A percentile compares a stretch with the other conserved stretches of the same genome.
These are phyloP conservation scores for Leptobrachium leishanense DNA, from an alignment of 2,113 vertebrate genomes.

Conservation along the genomic window DNA sequence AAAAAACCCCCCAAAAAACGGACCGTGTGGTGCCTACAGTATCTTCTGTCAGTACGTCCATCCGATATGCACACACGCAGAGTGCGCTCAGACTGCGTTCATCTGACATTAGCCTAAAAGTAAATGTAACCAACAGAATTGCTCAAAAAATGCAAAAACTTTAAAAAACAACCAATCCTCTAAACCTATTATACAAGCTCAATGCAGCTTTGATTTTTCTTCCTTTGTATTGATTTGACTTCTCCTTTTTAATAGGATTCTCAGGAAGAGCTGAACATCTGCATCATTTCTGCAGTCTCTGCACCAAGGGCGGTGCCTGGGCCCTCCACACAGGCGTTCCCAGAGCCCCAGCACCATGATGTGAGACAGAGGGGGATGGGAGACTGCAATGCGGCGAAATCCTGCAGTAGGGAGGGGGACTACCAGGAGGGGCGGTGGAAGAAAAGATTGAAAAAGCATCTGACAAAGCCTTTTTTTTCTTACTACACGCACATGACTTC, in stretches of 20 bases:
- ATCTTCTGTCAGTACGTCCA: too few relatives aligned
- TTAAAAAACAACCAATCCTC: too few relatives aligned
- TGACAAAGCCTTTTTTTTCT: neutral
- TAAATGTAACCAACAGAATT: too few relatives aligned
- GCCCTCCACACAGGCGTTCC: slow-evolving; percentile 6
- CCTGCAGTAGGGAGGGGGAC: slow-evolving; percentile 6
- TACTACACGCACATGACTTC: neutral
- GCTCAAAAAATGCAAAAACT: too few relatives aligned
- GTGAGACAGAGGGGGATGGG: slow-evolving; percentile 19
- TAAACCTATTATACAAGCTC: too few relatives aligned
- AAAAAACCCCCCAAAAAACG: too few relatives aligned
- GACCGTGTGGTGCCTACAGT: too few relatives aligned
- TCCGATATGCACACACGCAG: too few relatives aligned
- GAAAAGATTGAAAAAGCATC: neutral
- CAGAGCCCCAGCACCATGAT: slow-evolving; percentile 13
- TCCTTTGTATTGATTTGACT: too few relatives aligned
- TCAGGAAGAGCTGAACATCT: slow-evolving; percentile 3
- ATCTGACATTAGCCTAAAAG: too few relatives aligned
- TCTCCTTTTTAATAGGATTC: neutral
- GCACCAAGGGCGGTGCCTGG: slow-evolving; percentile 39
- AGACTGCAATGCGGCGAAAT: slow-evolving; percentile 27
- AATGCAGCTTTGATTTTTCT: too few relatives aligned
- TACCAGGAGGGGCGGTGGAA: neutral
- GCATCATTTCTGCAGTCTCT: slow-evolving; percentile 1
- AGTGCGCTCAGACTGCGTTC: too few relatives aligned